Base-by-base conservation (phyloP, 2,888 invertebrate genomes). In the Acanthoscelides obtectus region DNA sequence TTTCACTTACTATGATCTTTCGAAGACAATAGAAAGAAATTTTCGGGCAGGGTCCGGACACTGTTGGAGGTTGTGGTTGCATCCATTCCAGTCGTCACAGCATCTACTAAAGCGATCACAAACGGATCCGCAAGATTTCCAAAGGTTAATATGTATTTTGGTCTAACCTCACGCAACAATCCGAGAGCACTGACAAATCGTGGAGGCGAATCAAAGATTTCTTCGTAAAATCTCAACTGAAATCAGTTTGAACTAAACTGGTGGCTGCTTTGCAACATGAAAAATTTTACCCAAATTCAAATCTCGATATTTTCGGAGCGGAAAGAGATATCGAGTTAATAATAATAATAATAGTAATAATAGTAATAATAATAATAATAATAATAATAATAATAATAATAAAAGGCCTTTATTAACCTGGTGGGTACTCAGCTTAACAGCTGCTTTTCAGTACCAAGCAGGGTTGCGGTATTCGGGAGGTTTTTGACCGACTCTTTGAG, bases 141-240 rank as follows among this genome's bases (percentile, higher is more conserved):
- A 21, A 89, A 88, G 45, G 88, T 83, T 4, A 91, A 80, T 3
- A 90, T 81, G 78, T 86, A 87, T 73, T 86, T 85, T 0, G 92
- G 92, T 21, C 88, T 86, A 20, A 90, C 87, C 84, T 92, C 91
- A 4, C 87, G 86, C 80, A 87, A 90, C 12, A 93, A 80, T 70
- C 87, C 87, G 63, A 86, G 85, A 67, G 91, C 88, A 75, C 91
- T 86, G 71, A 87, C 86, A 82, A 90, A 91, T 77, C 90, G 89
- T 0, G 91, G 90, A 0, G 86, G 85, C 0, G 88, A 86, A 82
- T 94, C 94, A 20, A 88, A 84, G 73, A 90, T 88, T 84, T 94
- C 94, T 75, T 91, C 89, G 79, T 94, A 87, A 69, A 93, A 85
- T 81, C 88, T 88, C 0, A 94, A 81, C 88, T 92, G 79, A 64